Percentiles rank a stretch among this genome's conserved stretches.
Conservation (phyloP, 2,888 invertebrate species). For the Leucophora obtusa region DNA sequence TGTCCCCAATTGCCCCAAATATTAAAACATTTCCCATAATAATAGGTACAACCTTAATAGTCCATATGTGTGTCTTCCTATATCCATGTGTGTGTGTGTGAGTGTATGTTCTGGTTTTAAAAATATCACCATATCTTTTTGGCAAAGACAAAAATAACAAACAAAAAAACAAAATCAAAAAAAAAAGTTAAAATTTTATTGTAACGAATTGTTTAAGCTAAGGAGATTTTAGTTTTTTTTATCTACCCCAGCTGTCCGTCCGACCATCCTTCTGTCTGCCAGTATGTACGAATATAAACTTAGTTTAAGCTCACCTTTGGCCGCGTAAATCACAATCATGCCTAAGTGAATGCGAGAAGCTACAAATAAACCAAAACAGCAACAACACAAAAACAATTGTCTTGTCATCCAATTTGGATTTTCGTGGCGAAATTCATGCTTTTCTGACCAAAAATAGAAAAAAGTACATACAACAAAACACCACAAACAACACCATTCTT, state of each 20-base stretch:
- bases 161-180: slow-evolving; percentile 21
- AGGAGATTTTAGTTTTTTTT: neutral
- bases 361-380: slow-evolving; percentile 23
- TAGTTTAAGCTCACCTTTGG: slow-evolving; percentile 47
- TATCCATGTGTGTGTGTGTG: no score
- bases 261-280: neutral
- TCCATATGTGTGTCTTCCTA: no score
- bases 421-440: slow-evolving; percentile 61
- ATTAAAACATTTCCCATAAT: no score
- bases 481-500: slow-evolving; percentile 18
- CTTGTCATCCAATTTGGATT: slow-evolving; percentile 62
- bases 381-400: slow-evolving; percentile 51
- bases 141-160: slow-evolving; percentile 40
- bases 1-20: no score
- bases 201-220: slow-evolving; percentile 42
- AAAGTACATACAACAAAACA: slow-evolving; percentile 43
- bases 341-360: slow-evolving; percentile 60
- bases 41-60: no score
- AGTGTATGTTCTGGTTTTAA: slow-evolving; percentile 20
- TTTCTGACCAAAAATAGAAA: slow-evolving; percentile 56
- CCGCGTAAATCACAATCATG: slow-evolving; percentile 61
- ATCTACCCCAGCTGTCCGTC: neutral
- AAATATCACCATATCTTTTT: slow-evolving; percentile 58
- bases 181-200: slow-evolving; percentile 35
- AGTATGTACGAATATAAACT: slow-evolving; percentile 17